Percentiles rank a stretch among this genome's conserved stretches.
phyloP scores from a whole-genome alignment of 2,888 invertebrate species.

The Leistus spinibarbis region DNA sequence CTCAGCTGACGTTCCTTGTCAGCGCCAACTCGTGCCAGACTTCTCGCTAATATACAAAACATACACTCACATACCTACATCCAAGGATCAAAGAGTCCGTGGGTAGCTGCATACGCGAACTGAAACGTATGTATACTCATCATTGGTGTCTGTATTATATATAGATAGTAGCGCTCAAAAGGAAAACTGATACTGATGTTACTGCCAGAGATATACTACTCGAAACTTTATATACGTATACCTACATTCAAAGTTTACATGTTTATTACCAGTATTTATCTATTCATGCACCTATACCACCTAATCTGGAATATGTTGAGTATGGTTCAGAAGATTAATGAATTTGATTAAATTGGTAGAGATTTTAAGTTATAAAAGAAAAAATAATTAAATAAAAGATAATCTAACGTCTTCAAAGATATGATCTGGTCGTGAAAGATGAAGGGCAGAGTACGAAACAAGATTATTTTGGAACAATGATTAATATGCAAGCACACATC shows the following conservation, averaged over 20 bases:
- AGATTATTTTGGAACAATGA: constrained; percentile 8
- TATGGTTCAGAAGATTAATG: neutral
- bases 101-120: neutral
- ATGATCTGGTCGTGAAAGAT: neutral
- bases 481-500: neutral
- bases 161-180: neutral
- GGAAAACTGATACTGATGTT: too few species aligned
- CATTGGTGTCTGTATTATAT: neutral
- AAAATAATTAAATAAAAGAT: neutral
- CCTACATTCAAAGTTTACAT: neutral
- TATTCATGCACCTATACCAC: neutral
- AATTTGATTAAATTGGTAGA: neutral
- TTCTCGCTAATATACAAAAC: constrained; percentile 2
- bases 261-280: neutral
- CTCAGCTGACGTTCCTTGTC: neutral
- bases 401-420: constrained; percentile 2
- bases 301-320: neutral
- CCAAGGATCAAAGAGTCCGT: neutral
- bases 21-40: neutral
- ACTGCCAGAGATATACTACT: too few species aligned
- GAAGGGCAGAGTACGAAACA: neutral
- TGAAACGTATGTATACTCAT: neutral
- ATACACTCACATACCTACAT: neutral
- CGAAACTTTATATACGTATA: neutral
- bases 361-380: too few species aligned